A percentile compares a stretch with the other conserved stretches of the same genome.
Conservation (phyloP, 2,797 vertebrate genomes). For the Enoplosus armatus region DNA sequence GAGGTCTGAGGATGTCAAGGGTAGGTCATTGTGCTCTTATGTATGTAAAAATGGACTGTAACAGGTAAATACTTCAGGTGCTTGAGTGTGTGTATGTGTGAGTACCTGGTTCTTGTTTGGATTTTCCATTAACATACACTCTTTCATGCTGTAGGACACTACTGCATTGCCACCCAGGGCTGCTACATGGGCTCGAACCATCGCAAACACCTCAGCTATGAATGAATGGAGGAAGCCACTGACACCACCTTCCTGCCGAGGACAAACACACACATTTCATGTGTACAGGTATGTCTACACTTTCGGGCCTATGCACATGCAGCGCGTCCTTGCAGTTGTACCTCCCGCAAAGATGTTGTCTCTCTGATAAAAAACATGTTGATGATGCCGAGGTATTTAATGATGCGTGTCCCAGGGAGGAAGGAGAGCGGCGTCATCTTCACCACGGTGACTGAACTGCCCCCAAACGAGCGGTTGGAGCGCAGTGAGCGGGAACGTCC, state of each 20-base stretch:
- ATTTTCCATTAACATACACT: slow-evolving; percentile 99
- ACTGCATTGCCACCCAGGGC: slow-evolving; percentile 97
- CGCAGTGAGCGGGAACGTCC: slow-evolving; percentile 90
- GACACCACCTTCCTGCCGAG: slow-evolving; percentile 94
- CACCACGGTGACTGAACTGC: slow-evolving; percentile 91
- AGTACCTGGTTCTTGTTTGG: slow-evolving; percentile 98
- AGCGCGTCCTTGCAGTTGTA: slow-evolving; percentile 63
- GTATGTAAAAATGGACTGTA: not conserved
- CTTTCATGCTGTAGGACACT: slow-evolving; percentile 99
- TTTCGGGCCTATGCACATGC: not conserved
- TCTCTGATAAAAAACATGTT: slow-evolving; percentile 99
- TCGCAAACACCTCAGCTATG: slow-evolving; percentile 97
- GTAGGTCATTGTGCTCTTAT: not conserved
- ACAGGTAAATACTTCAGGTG: not conserved
- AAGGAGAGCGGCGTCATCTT: slow-evolving; percentile 99
- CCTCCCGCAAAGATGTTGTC: slow-evolving; percentile 97
- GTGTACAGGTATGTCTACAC: not conserved
- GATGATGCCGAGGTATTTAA: slow-evolving; percentile 98
- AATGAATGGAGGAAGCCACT: slow-evolving; percentile 98
- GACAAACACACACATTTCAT: slow-evolving; percentile 24
- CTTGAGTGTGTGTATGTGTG: not conserved
- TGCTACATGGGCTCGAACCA: slow-evolving; percentile 98
- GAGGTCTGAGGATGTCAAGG: not conserved
- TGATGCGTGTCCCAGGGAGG: slow-evolving; percentile 94
- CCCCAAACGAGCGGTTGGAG: slow-evolving; percentile 85